Base-by-base conservation (phyloP, 2,888 invertebrate genomes). In the Smittia sp. region DNA sequence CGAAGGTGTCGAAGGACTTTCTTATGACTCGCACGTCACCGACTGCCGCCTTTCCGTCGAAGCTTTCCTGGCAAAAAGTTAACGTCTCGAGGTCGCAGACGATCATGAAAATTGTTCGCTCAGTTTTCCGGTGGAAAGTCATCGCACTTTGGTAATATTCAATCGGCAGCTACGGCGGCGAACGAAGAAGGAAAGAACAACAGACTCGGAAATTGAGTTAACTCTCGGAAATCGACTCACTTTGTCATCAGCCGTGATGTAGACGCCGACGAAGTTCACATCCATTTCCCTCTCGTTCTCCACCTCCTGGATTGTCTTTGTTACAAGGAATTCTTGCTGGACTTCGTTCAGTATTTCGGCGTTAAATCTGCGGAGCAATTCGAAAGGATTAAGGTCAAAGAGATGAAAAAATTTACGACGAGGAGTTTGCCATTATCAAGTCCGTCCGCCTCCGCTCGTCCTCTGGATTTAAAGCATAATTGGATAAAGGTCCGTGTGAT, bases 231-330 rank as follows among this genome's bases (percentile, higher is more conserved):
- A 39, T 63, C 24, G 13, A 32, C 58, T 72, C 25, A 52, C 72
- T 41, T 63, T 72, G 24, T 72, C 72, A 11, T 63, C 39, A 2
- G 20, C 13, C 9, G 2, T 63, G 13, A 72, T 72, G 20, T 72
- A 72, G 18, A 72, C 62, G 15, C 72, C 72, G 25, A 72, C 25
- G 22, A 72, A 72, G 54, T 63, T 72, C 1, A 72, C 11, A 18
- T 62, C 62, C 22, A 20, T 54, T 11, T 58, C 18, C 22, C 11
- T 22, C n/a, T 39, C 39, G 9, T 58, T 20, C 52, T 52, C 54
- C 6, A 72, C 46, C 27, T 52, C 54, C 7, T 20, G 25, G 13
- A 62, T 54, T 20, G 72, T 62, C 9, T 72, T 58, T 6, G 62
- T 52, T 13, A 72, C 25, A 32, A 20, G 13, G 6, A 72, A 22